phyloP scores from a whole-genome alignment of 2,113 vertebrate genomes.

The Planiliza haematocheilus region DNA sequence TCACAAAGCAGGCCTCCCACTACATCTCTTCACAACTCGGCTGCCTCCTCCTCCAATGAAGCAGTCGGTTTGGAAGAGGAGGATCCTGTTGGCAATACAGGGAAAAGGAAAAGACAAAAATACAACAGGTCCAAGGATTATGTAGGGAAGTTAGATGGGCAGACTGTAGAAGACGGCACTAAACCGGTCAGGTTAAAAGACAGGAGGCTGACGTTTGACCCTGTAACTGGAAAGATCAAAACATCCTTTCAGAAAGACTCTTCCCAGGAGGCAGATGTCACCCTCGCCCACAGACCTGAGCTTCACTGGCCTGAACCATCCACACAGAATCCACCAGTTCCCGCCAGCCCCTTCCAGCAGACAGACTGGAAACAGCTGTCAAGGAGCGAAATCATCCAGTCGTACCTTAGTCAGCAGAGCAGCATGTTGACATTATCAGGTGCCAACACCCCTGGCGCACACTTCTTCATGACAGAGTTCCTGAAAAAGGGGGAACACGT shows the following conservation, averaged over 20 bases:
- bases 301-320: slow-evolving; percentile 84
- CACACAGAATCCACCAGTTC: slow-evolving; percentile 83
- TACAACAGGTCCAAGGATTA: slow-evolving; percentile 87
- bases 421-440: slow-evolving; percentile 91
- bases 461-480: slow-evolving; percentile 91
- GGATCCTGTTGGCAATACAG: slow-evolving; percentile 79
- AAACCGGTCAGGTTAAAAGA: slow-evolving; percentile 94
- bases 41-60: slow-evolving; percentile 75
- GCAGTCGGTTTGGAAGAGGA: slow-evolving; percentile 83
- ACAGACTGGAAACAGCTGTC: slow-evolving; percentile 95
- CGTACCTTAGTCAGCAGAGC: slow-evolving; percentile 94
- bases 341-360: slow-evolving; percentile 91
- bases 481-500: slow-evolving; percentile 89
- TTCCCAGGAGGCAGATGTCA: slow-evolving; percentile 75
- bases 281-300: slow-evolving; percentile 68
- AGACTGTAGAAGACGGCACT: slow-evolving; percentile 81
- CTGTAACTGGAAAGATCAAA: slow-evolving; percentile 92
- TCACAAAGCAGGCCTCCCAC: slow-evolving; percentile 68
- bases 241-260: slow-evolving; percentile 87
- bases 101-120: slow-evolving; percentile 89
- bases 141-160: slow-evolving; percentile 83
- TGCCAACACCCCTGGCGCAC: slow-evolving; percentile 86
- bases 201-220: slow-evolving; percentile 92
- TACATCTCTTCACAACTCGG: slow-evolving; percentile 69
- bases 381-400: slow-evolving; percentile 93